Base-by-base conservation (phyloP, 2,797 vertebrate species). In the Xiphorhynchus erythropygius region DNA sequence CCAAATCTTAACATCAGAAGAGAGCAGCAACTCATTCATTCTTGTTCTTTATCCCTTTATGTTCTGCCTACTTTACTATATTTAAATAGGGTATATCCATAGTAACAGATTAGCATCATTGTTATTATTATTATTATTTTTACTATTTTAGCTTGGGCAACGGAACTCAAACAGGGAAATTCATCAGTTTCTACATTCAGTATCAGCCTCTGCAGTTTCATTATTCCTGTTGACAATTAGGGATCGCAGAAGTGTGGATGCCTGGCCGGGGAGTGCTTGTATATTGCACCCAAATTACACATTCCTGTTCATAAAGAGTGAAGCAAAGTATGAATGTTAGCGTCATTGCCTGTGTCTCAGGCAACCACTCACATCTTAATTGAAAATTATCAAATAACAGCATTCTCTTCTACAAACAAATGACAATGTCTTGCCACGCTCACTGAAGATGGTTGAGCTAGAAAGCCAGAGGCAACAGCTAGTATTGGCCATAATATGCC, bases 231-330 rank as follows among this genome's bases (percentile, higher is more conserved):
- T 97, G 97, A 98, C 98, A 97, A 97, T 97, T 98, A 98, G 21
- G 46, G 90, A 98, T 78, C 7, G 5, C 81, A 96, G 79, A 95
- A 97, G 82, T 73, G 94, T 42, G 50, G 95, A 97, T 95, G 96
- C 91, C 97, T 94, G 96, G 95, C 96, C 92, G 22, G 98, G 98
- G 98, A 98, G 89, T 55, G 44, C 97, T 89, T 95, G 52, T 89
- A 80, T 97, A 98, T 98, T 97, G 98, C 92, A 97, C 98, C 98
- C 98, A 97, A 96, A 97, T 97, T 97, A 97, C 97, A 98, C 97
- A 97, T 98, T 98, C 85, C 93, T 89, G 95, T 95, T 96, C 95
- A 93, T 96, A 97, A 98, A 97, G 96, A 97, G 94, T 93, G 94
- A 86, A 95, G 84, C 87, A 91, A 96, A 96, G 95, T 77, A 97